These are phyloP conservation scores for Sebastes steindachneri DNA, from an alignment of 2,797 vertebrate species.

Conservation along the genomic window DNA sequence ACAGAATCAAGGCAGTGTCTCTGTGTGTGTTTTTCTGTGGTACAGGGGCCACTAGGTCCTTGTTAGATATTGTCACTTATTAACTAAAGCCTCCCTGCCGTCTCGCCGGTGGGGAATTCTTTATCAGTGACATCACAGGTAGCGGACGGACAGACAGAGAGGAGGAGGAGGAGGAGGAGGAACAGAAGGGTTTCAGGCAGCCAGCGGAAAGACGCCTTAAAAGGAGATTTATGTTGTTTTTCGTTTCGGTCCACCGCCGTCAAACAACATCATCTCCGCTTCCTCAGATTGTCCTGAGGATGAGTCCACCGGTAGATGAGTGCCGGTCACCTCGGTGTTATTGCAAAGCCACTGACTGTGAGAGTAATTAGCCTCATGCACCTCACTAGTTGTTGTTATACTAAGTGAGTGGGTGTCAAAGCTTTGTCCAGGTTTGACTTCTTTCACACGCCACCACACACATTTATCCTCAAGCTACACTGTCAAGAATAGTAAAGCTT, in stretches of 20 bases:
- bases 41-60: slow-evolving; percentile 3
- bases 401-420: not conserved
- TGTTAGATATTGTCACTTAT: slow-evolving; percentile 70
- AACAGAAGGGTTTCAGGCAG: slow-evolving; percentile 15
- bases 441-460: not conserved
- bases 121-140: slow-evolving; percentile 72
- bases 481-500: not conserved
- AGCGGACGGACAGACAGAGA: slow-evolving; percentile 3
- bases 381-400: not conserved
- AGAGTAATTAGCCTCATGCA: not conserved
- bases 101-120: slow-evolving; percentile 63
- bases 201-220: slow-evolving; percentile 49
- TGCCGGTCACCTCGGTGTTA: slow-evolving; percentile 1
- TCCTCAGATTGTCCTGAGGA: slow-evolving; percentile 64
- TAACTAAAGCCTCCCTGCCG: slow-evolving; percentile 60
- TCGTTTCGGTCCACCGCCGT: slow-evolving; percentile 12
- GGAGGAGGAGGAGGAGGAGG: not conserved
- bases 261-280: slow-evolving; percentile 49
- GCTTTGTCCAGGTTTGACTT: not conserved
- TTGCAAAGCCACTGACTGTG: slow-evolving; percentile 1
- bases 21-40: slow-evolving; percentile 1
- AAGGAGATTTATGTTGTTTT: slow-evolving; percentile 61
- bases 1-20: too few relatives aligned
- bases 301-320: slow-evolving; percentile 32
- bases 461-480: slow-evolving; percentile 1